phyloP scores from a whole-genome alignment of 2,797 vertebrate species.

The Aeoliscus strigatus region DNA sequence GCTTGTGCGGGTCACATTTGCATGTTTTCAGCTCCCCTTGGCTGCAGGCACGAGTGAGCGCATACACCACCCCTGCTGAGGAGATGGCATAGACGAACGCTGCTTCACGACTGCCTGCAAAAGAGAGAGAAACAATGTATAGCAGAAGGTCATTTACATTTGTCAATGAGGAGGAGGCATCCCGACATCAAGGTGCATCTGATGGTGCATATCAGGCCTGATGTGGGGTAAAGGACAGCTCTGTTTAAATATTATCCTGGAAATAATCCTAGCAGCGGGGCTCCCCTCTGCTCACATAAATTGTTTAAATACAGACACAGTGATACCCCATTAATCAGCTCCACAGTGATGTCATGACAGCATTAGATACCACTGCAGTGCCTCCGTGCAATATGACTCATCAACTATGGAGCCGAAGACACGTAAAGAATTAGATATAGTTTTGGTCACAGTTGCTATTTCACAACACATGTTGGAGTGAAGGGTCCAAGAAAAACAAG shows the following conservation, averaged over 20 bases:
- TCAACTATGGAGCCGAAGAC: constrained; percentile 36
- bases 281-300: constrained; percentile 71
- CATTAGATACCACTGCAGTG: constrained; percentile 47
- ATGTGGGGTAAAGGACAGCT: constrained; percentile 61
- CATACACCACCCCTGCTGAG: constrained; percentile 93
- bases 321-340: constrained; percentile 72
- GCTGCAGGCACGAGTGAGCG: constrained; percentile 93
- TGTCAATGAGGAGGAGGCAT: constrained; percentile 40
- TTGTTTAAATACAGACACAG: constrained; percentile 74
- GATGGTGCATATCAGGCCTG: constrained; percentile 52
- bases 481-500: constrained; percentile 12
- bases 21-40: constrained; percentile 94
- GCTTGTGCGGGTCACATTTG: constrained; percentile 90
- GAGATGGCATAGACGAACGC: constrained; percentile 98
- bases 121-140: constrained; percentile 8
- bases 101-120: constrained; percentile 90
- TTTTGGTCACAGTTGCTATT: constrained; percentile 40
- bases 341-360: constrained; percentile 67
- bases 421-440: constrained; percentile 40
- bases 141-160: constrained; percentile 8
- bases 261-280: constrained; percentile 68
- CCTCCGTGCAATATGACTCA: constrained; percentile 50
- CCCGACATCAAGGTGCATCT: constrained; percentile 48
- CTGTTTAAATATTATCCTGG: constrained; percentile 78
- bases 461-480: constrained; percentile 16